These are phyloP conservation scores for Drosophila paulistorum DNA, from an alignment of 1,140 invertebrate species.

Conservation along the genomic window DNA sequence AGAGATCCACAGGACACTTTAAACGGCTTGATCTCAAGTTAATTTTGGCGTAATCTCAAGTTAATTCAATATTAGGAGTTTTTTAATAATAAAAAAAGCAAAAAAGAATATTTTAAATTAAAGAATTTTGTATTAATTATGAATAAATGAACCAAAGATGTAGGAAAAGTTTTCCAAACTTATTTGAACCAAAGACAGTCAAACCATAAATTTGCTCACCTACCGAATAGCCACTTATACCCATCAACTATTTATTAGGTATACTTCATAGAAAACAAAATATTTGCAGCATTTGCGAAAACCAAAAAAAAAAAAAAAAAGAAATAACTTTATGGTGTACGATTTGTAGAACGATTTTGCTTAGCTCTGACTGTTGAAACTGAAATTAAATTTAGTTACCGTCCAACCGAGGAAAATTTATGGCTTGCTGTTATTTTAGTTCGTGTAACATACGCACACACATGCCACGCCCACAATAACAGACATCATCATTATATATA, in stretches of 20 bases:
- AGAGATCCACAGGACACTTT: too few species aligned
- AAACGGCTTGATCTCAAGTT: too few species aligned
- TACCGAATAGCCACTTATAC: not conserved
- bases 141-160: too few species aligned
- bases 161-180: too few species aligned
- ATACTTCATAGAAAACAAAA: slow-evolving; percentile 19
- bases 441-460: slow-evolving; percentile 39
- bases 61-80: too few species aligned
- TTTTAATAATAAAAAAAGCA: too few species aligned
- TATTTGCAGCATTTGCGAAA: slow-evolving; percentile 23
- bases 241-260: not conserved
- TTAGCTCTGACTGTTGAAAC: slow-evolving; percentile 50
- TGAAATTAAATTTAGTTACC: slow-evolving; percentile 66
- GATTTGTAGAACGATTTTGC: slow-evolving; percentile 44
- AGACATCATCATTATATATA: slow-evolving; percentile 64
- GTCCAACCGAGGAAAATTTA: slow-evolving; percentile 55
- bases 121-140: too few species aligned
- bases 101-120: too few species aligned
- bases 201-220: not conserved
- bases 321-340: slow-evolving; percentile 46
- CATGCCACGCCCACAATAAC: slow-evolving; percentile 16
- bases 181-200: not conserved
- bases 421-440: slow-evolving; percentile 72
- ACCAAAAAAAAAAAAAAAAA: slow-evolving; percentile 10
- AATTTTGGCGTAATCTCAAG: too few species aligned